Evolutionary conservation across 2,113 vertebrate genomes (phyloP), one percentile per base, ranked within the genome.

Genomic region (Rhea americana): DNA sequence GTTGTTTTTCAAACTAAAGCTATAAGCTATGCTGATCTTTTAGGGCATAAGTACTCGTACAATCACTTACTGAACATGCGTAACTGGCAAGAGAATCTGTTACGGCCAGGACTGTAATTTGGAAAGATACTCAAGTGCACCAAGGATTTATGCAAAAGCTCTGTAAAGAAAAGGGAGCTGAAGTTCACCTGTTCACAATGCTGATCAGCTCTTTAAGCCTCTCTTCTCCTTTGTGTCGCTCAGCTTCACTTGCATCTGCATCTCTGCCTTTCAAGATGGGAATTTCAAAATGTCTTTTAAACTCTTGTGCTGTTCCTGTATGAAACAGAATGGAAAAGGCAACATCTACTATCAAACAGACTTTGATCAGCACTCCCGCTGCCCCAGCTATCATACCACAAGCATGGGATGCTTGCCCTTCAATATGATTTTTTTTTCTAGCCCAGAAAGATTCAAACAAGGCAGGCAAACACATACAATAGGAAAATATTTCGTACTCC

Each of bases 221-320:
- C 83, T 99, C 98, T 95, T 99, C 99, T 85, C 99, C 99, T 3
- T 89, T 95, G 55, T 97, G 97, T 74, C 98, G 93, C 30, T 99
- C 99, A 89, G 96, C 97, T 66, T 98, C 98, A 67, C 98, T 99
- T 50, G 99, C 99, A 74, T 98, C 98, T 1, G 99, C 99, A 41
- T 99, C 99, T 82, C 99, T 97, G 68, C 99, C 98, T 96, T 99
- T 99, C 66, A 99, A 96, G 91, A 99, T 99, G 43, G 99, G 98
- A 80, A 99, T 93, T 96, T 99, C 99, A 95, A 99, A 99, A 18
- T 98, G 98, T 90, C 98, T 99, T 96, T 99, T 99, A 93, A 99
- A 99, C 90, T 99, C 99, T 53, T 99, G 98, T 24, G 99, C 99
- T 39, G 99, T 99, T 32, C 99, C 99, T 99, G 92, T 91, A 55